These are phyloP conservation scores for Oncorhynchus kisutch DNA, from an alignment of 2,113 vertebrate genomes.

Conservation along the genomic window DNA sequence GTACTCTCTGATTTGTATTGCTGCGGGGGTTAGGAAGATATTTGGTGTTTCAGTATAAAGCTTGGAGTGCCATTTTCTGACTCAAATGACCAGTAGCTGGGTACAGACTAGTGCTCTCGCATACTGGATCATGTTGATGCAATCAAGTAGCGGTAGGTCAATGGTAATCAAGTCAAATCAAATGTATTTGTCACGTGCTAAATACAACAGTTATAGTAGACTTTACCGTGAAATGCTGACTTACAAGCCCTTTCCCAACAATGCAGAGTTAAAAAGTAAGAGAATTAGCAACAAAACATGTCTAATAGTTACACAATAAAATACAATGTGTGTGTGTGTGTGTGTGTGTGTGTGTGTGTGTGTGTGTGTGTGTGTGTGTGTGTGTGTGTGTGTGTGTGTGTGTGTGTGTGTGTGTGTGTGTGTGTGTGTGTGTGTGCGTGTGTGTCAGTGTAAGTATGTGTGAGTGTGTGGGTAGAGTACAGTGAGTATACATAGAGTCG, in stretches of 20 bases:
- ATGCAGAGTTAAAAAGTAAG: no score
- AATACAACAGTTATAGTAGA: no score
- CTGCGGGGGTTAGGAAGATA: no score
- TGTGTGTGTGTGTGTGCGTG: background rate
- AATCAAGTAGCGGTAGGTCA: background rate
- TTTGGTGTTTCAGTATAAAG: no score
- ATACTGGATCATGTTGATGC: background rate
- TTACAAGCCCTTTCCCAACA: no score
- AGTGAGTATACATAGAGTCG: no score
- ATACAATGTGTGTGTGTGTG: background rate
- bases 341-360: slow-evolving; percentile 7
- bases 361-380: background rate
- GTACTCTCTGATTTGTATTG: no score
- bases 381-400: background rate
- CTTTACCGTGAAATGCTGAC: no score
- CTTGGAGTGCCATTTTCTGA: background rate
- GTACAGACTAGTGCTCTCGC: background rate
- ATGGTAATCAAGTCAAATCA: background rate
- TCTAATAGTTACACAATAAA: no score
- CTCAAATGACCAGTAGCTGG: background rate
- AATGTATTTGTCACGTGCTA: no score
- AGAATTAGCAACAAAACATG: no score
- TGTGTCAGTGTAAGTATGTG: slow-evolving; percentile 19
- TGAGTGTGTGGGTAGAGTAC: slow-evolving; percentile 8
- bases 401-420: slow-evolving; percentile 12